phyloP scores from a whole-genome alignment of 2,797 vertebrate genomes.

The Takifugu ocellatus region DNA sequence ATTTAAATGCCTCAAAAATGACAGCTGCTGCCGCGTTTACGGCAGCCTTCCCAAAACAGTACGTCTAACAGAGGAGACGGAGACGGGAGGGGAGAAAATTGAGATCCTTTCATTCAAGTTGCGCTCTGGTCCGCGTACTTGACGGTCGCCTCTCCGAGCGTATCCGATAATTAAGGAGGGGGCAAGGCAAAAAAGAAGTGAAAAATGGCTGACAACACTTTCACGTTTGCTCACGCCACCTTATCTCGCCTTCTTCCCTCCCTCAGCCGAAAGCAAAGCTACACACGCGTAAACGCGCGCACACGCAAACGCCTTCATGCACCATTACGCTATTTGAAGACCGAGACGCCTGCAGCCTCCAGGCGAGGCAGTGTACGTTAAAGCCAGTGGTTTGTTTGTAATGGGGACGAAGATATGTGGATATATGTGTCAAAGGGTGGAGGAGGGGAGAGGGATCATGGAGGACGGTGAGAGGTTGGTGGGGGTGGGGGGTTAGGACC shows the following conservation, averaged over 20 bases:
- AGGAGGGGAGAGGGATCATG: slow-evolving; percentile 25
- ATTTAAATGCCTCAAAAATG: slow-evolving; percentile 32
- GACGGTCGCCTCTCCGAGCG: slow-evolving; percentile 57
- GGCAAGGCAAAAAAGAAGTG: slow-evolving; percentile 66
- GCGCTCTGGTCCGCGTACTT: slow-evolving; percentile 25
- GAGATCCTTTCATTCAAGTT: slow-evolving; percentile 40
- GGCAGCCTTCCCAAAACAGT: slow-evolving; percentile 58
- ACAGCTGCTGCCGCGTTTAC: slow-evolving; percentile 38
- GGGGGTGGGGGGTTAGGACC: slow-evolving; percentile 72
- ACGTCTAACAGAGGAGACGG: slow-evolving; percentile 20
- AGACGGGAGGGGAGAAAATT: background rate
- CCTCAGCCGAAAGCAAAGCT: slow-evolving; percentile 33
- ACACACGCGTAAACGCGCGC: slow-evolving; percentile 61
- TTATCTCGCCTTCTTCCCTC: slow-evolving; percentile 31
- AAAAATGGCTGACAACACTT: slow-evolving; percentile 99
- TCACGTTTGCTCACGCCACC: slow-evolving; percentile 75
- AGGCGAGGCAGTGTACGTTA: slow-evolving; percentile 75
- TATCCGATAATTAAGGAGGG: slow-evolving; percentile 42
- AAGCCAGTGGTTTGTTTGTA: slow-evolving; percentile 85
- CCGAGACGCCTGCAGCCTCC: slow-evolving; percentile 74
- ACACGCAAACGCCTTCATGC: slow-evolving; percentile 80
- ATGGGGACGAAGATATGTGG: slow-evolving; percentile 49
- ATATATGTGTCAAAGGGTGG: slow-evolving; percentile 57
- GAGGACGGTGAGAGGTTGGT: slow-evolving; percentile 28
- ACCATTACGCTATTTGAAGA: slow-evolving; percentile 84